Conservation (phyloP, 1,140 invertebrate genomes). For the Sitophilus oryzae region DNA sequence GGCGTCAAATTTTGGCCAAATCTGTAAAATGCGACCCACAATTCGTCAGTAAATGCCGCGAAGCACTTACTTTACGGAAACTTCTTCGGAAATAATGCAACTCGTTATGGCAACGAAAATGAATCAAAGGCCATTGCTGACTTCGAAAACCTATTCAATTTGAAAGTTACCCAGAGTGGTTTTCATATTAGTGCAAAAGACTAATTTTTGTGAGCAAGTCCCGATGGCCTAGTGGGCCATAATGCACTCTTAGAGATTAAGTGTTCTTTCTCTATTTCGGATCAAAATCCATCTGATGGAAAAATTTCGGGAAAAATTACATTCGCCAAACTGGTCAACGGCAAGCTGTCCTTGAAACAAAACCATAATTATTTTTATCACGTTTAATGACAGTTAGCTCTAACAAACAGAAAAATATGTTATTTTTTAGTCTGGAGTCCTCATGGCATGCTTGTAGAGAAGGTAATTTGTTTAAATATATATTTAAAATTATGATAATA, state of each 20-base stretch:
- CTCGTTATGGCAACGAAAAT: background rate
- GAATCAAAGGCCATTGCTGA: slow-evolving; percentile 1
- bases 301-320: background rate
- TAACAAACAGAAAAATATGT: background rate
- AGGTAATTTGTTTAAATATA: background rate
- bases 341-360: background rate
- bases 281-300: background rate
- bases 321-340: background rate
- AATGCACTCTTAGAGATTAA: slow-evolving; percentile 10
- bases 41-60: background rate
- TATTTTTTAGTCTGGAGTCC: background rate
- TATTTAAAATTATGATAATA: no score
- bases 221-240: slow-evolving; percentile 2
- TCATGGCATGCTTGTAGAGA: background rate
- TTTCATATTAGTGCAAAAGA: background rate
- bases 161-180: background rate
- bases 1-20: slow-evolving; percentile 1
- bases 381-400: no score
- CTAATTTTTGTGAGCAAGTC: slow-evolving; percentile 1
- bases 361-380: slow-evolving; percentile 2
- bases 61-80: no score
- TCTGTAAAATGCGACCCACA: background rate
- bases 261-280: background rate
- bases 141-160: background rate
- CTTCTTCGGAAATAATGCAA: background rate